Percentiles rank a stretch among this genome's conserved stretches.
Conservation (phyloP, 2,888 invertebrate genomes). For the Crioceris asparagi region DNA sequence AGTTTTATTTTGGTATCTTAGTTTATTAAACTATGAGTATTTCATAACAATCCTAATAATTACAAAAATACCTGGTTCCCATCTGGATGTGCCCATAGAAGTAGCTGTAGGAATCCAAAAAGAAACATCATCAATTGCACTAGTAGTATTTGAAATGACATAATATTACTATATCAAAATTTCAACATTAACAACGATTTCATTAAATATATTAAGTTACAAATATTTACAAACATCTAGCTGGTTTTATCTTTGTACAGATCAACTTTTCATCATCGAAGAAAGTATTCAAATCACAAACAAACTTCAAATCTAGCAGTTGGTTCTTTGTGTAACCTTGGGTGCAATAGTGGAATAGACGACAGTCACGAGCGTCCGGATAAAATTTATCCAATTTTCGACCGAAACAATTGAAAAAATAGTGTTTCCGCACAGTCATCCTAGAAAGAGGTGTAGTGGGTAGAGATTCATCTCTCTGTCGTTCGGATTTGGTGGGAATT, state of each 20-base stretch:
- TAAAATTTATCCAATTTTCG: constrained; percentile 46
- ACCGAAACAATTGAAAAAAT: constrained; percentile 45
- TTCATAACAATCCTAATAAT: too few species aligned
- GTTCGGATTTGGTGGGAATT: constrained; percentile 32
- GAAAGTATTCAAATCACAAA: constrained; percentile 46
- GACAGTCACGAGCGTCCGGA: constrained; percentile 46
- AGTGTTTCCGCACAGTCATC: constrained; percentile 18
- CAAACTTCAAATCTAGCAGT: constrained; percentile 48
- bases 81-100: too few species aligned
- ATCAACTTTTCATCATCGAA: constrained; percentile 44
- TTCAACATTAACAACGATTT: background rate
- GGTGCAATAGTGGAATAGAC: constrained; percentile 51
- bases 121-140: too few species aligned
- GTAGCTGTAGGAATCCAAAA: too few species aligned
- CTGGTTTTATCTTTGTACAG: constrained; percentile 38
- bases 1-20: too few species aligned
- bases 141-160: too few species aligned
- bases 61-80: too few species aligned
- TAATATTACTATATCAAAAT: too few species aligned
- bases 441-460: constrained; percentile 32
- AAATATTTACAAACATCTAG: constrained; percentile 31
- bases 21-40: too few species aligned
- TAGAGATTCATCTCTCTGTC: constrained; percentile 19
- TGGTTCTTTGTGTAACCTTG: constrained; percentile 46
- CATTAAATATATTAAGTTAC: constrained; percentile 6